Evolutionary conservation across 1,140 invertebrate genomes (phyloP).

Genomic region (Hylyphantes graminicola): DNA sequence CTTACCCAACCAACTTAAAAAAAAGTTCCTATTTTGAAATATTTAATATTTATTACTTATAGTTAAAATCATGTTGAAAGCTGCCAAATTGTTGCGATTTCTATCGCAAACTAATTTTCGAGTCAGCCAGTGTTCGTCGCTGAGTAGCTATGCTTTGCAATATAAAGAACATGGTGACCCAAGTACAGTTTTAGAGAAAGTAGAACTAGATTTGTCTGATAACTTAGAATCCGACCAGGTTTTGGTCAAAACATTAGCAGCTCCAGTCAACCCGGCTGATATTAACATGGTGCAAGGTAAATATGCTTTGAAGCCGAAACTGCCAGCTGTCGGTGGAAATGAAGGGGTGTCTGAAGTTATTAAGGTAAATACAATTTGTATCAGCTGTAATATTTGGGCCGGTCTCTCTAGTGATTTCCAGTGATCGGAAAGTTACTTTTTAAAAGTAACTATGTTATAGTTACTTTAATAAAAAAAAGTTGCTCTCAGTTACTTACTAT

Average conservation of each 20-base stretch:
- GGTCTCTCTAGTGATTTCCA: not conserved
- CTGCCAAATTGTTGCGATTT: not conserved
- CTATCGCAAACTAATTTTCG: not conserved
- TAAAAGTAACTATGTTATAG: no score
- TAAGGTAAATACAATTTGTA: conserved; percentile 70
- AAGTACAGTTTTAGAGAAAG: conserved; percentile 75
- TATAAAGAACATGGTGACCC: conserved; percentile 84
- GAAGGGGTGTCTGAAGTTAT: conserved; percentile 92
- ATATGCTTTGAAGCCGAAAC: conserved; percentile 86
- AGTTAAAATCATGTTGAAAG: not conserved
- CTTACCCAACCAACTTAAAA: not conserved
- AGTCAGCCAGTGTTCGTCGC: not conserved
- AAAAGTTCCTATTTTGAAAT: no score
- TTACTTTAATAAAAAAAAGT: no score
- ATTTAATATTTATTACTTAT: no score
- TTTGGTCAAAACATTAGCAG: conserved; percentile 86
- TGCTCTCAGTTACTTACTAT: no score
- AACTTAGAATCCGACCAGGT: conserved; percentile 69
- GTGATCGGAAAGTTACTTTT: no score
- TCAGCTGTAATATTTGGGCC: conserved; percentile 18
- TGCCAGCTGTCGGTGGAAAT: conserved; percentile 88
- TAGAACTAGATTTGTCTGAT: conserved; percentile 69
- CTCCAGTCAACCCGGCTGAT: conserved; percentile 97
- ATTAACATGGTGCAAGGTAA: conserved; percentile 98
- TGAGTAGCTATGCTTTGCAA: conserved; percentile 67